Evolutionary conservation across 2,888 invertebrate species (phyloP), one percentile per base, ranked within the genome.

Genomic region (Operophtera brumata): DNA sequence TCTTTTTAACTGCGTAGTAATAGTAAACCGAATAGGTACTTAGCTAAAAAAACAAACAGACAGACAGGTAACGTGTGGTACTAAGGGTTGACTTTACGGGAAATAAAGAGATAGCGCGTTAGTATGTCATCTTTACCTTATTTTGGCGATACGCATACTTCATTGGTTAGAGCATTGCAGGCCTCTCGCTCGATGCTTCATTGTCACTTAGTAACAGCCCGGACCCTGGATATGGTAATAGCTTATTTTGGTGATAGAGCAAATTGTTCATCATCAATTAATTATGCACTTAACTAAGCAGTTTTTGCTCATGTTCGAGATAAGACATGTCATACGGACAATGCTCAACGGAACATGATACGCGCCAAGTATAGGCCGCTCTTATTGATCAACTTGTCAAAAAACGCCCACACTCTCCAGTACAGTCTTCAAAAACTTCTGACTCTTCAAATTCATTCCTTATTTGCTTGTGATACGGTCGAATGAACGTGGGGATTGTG

Each of bases 361-460:
- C 68, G 63, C 64, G 30, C 80, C 80, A 74, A 70, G 64, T 76
- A 75, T 62, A 75, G 77, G 14, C 46, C 37, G 57, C 47, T 61
- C 63, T 67, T 77, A 80, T 75, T 75, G 80, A 81, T 80, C 73
- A 70, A 70, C 70, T 66, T 69, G 75, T 75, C 70, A 66, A 56
- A 66, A 61, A 35, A 50, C 73, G 65, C 77, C 79, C 77, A 78
- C 79, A 50, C 54, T 42, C 34, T 51, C 47, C 43, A 41, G 34
- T 45, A 34, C 34, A n/a, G 26, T 54, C 37, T 26, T 34, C 42
- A 12, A 14, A 25, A 26, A 32, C 13, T 47, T 30, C 8, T n/a
- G 20, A 26, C 48, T 42, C 1, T 48, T 48, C 32, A 8, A 48
- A 32, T 36, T 2, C 36, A 41, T 45, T 35, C 57, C 56, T 45